phyloP scores from a whole-genome alignment of 1,140 invertebrate species.

The Nebria ingens region DNA sequence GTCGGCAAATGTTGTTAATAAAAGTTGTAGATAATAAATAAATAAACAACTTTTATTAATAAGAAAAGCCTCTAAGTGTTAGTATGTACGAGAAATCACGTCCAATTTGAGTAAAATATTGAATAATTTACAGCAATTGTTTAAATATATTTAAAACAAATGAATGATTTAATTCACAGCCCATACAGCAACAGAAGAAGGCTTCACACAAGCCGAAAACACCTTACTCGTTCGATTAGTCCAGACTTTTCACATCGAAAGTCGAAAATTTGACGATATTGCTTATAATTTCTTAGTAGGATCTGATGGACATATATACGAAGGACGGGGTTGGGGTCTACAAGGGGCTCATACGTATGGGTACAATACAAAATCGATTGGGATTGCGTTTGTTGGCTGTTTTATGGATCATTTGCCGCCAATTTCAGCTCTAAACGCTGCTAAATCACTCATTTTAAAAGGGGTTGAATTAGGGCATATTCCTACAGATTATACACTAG shows the following conservation, averaged over 20 bases:
- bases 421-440: slow-evolving; percentile 43
- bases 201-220: slow-evolving; percentile 14
- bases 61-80: too few relatives aligned
- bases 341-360: slow-evolving; percentile 48
- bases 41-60: too few relatives aligned
- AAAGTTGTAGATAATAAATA: too few relatives aligned
- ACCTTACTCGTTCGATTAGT: slow-evolving; percentile 35
- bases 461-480: slow-evolving; percentile 48
- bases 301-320: slow-evolving; percentile 51
- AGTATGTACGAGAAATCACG: too few relatives aligned
- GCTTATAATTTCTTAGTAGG: slow-evolving; percentile 54
- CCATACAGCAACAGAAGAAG: slow-evolving; percentile 35
- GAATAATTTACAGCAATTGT: too few relatives aligned
- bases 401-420: slow-evolving; percentile 44
- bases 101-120: too few relatives aligned
- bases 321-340: slow-evolving; percentile 47
- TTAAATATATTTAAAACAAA: too few relatives aligned
- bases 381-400: slow-evolving; percentile 49
- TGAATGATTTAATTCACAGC: too few relatives aligned
- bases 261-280: slow-evolving; percentile 40
- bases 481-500: slow-evolving; percentile 44
- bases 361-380: slow-evolving; percentile 49
- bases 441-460: slow-evolving; percentile 44
- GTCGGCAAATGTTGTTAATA: too few relatives aligned
- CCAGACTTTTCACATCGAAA: slow-evolving; percentile 43